Evolutionary conservation across 92 coral and sea anemone species (phyloP), one percentile per base, ranked within the genome.

Genomic region (Palythoa grandis): DNA sequence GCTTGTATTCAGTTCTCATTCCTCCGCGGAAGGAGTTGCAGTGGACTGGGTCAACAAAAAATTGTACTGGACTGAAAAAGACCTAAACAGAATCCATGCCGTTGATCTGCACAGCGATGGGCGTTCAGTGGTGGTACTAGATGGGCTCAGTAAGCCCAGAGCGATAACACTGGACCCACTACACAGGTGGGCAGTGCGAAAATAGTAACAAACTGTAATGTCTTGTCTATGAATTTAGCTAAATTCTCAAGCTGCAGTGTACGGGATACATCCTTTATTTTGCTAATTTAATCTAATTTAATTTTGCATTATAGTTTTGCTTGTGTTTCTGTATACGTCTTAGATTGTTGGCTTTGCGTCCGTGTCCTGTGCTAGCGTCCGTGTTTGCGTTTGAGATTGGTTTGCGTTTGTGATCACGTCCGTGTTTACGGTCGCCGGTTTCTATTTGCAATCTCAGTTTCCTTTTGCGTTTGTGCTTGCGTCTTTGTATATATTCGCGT

Each of bases 131-230:
- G 85, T 80, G 7, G 52, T 80, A 23, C 7, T 15, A 5, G 60
- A 47, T 2, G 57, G 74, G 16, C 74, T 80, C 57, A 65, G 38
- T 23, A 12, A 66, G 1, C 74, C 74, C 9, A 63, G 61, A 22
- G 74, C 85, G n/a, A 80, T 80, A 20, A 57, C 85, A 24, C 23
- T 80, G 48, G 85, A 80, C 12, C 74, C 85, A 43, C 74, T 43
- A 8, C 74, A 48, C 11, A 74, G 85, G 85, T 80, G 65, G 39
- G 85, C 37, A 80, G n/a, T 39, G 52, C 14, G 60, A 39, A 16
- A 10, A 5, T 5, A 50, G 4, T 23, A 7, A 48, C 60, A 23
- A 50, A 13, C 12, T 54, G 2, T 3, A 15, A 15, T 16, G 70
- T 3, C 2, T 20, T 11, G 8, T 19, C 70, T 3, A 16, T 2